A percentile compares a stretch with the other conserved stretches of the same genome.
phyloP scores from a whole-genome alignment of 2,797 vertebrate genomes.

The Macropodus opercularis region DNA sequence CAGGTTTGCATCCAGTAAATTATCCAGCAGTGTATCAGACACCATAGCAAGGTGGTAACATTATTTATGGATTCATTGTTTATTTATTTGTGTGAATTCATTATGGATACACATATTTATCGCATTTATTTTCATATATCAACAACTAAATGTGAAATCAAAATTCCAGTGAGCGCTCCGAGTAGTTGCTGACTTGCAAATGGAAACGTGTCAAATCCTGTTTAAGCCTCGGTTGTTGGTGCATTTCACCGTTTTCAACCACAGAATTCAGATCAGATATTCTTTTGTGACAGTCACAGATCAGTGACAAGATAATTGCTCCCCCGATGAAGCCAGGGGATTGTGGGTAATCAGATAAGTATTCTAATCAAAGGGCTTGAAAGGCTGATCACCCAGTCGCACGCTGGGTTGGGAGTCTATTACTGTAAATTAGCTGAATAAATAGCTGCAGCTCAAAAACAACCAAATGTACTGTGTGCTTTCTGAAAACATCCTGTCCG shows the following conservation, averaged over 20 bases:
- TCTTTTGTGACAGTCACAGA: conserved; percentile 24
- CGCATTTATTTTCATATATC: too few relatives aligned
- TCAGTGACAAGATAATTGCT: conserved; percentile 36
- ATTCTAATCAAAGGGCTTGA: conserved; percentile 43
- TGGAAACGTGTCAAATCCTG: not conserved
- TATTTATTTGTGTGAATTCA: too few relatives aligned
- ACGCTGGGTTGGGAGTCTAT: conserved; percentile 47
- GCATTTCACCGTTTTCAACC: not conserved
- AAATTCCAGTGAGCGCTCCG: too few relatives aligned
- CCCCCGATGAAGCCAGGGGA: conserved; percentile 38
- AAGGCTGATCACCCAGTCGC: conserved; percentile 38
- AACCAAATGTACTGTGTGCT: too few relatives aligned
- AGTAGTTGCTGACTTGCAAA: not conserved
- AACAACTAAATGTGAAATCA: too few relatives aligned
- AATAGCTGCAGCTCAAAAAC: not conserved
- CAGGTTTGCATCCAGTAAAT: too few relatives aligned
- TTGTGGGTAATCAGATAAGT: conserved; percentile 52
- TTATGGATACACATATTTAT: too few relatives aligned
- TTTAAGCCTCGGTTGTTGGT: not conserved
- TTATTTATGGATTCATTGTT: too few relatives aligned
- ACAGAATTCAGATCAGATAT: conserved; percentile 14
- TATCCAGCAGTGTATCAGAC: too few relatives aligned
- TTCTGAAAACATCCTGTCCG: too few relatives aligned
- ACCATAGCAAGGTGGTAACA: too few relatives aligned
- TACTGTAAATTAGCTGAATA: conserved; percentile 42